Evolutionary conservation across 2,113 vertebrate genomes (phyloP).

Genomic region (Equus przewalskii): DNA sequence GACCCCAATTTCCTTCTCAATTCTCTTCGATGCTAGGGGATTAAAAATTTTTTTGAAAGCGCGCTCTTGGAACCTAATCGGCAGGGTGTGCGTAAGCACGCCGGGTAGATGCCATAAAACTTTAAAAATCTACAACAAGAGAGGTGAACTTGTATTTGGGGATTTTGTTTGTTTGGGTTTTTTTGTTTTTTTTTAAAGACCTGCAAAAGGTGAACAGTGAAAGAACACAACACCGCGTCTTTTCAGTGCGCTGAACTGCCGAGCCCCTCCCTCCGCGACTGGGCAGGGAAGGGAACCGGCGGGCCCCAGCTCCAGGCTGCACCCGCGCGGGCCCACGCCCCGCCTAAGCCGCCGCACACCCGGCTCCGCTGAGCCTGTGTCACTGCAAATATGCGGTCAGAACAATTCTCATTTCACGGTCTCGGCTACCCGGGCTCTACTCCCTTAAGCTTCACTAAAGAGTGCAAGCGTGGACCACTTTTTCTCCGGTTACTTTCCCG

Average conservation of each 20-base stretch:
- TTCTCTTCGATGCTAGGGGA: background rate
- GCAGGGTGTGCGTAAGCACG: background rate
- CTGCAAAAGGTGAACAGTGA: background rate
- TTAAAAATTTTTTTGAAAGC: background rate
- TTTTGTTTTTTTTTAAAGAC: background rate
- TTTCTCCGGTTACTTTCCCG: background rate
- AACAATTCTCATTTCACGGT: background rate
- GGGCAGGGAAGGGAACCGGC: accelerated
- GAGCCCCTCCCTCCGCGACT: background rate
- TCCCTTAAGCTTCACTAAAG: background rate
- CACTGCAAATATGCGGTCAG: too few relatives aligned
- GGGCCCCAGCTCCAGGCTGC: accelerated
- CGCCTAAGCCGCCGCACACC: accelerated
- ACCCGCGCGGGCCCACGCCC: accelerated
- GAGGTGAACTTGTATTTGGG: background rate
- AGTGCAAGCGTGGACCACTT: background rate
- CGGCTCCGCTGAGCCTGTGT: background rate
- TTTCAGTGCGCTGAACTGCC: background rate
- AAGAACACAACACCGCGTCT: background rate
- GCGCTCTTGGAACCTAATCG: background rate
- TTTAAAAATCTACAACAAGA: background rate
- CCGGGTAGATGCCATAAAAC: background rate
- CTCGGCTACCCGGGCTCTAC: background rate
- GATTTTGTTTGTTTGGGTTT: too few relatives aligned
- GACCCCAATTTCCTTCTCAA: background rate